Base-by-base conservation (phyloP, 2,113 vertebrate genomes). In the Nycticorax nycticorax region DNA sequence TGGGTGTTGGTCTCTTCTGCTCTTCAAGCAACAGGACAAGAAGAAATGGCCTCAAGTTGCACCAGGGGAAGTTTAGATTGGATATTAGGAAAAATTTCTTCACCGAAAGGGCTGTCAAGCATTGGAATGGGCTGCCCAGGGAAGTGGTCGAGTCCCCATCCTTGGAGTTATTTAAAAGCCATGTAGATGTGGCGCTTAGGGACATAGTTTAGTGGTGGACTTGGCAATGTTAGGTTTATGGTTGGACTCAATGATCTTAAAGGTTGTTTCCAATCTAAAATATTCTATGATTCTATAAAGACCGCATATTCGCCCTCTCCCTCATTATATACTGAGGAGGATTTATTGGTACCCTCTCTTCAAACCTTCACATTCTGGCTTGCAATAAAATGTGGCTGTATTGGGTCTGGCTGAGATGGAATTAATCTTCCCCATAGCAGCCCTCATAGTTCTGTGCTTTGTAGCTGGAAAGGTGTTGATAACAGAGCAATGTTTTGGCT, bases 261-360 rank as follows among this genome's bases (percentile, higher is more conserved):
- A 7, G 22, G 22, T 59, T 14, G 35, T 35, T 59, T 60, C n/a
- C 57, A 60, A 60, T n/a, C 21, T 23, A 24, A 60, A 60, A 7
- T 9, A 35, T 60, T 60, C n/a, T 60, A 16, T 60, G 9, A 60
- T 35, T 35, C n/a, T 60, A n/a, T 60, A 18, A 55, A 60, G 35
- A 48, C 8, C 24, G 18, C 0, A 0, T 30, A 59, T 69, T 86
- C 20, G 45, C 21, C 0, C 0, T 53, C 19, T 41, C 26, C 12
- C 1, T 0, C 22, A 6, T 45, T 50, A 85, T 4, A 28, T 8
- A 14, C 5, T 32, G 41, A 88, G 47, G 14, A 66, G 20, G 8
- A 9, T 79, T 35, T 39, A 60, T 8, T 43, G 21, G 5, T 52
- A 48, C 21, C 10, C 9, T 52, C 12, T 68, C 21, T 76, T 55